A percentile compares a stretch with the other conserved stretches of the same genome.
phyloP scores from a whole-genome alignment of 2,113 vertebrate species.

The Mesembrinibis cayennensis region DNA sequence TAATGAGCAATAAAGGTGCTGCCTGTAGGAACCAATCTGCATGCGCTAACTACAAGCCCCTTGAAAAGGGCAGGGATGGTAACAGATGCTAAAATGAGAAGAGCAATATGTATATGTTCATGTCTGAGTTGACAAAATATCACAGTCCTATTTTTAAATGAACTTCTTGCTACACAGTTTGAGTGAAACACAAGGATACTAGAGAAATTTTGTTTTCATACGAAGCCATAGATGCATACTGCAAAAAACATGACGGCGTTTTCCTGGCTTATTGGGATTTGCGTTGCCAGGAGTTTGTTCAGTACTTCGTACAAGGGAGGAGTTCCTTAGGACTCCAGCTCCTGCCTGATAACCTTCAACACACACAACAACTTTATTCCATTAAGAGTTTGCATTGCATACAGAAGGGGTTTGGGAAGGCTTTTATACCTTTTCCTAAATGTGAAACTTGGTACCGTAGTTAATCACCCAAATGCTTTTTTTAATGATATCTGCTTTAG shows the following conservation, averaged over 20 bases:
- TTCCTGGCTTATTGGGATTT: neutral
- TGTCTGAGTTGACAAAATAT: neutral
- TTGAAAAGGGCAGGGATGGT: neutral
- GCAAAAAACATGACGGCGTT: neutral
- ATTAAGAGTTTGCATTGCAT: neutral
- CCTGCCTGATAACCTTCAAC: neutral
- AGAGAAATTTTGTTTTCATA: neutral
- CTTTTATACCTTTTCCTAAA: neutral
- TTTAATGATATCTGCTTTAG: neutral
- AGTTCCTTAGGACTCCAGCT: neutral
- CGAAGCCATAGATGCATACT: neutral
- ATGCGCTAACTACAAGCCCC: neutral
- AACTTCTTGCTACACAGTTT: neutral
- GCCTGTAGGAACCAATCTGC: neutral
- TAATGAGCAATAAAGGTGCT: neutral
- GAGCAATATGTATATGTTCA: neutral
- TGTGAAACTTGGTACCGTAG: neutral
- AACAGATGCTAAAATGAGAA: conserved; percentile 23
- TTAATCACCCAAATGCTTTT: neutral
- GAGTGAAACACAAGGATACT: neutral
- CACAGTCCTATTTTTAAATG: neutral
- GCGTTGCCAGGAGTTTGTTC: neutral
- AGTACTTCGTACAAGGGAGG: neutral
- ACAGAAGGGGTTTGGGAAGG: neutral
- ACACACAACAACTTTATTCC: neutral